Conservation (phyloP, 37 sponge, comb jelly and placozoan genomes). For the Hexactinellida sp. region DNA sequence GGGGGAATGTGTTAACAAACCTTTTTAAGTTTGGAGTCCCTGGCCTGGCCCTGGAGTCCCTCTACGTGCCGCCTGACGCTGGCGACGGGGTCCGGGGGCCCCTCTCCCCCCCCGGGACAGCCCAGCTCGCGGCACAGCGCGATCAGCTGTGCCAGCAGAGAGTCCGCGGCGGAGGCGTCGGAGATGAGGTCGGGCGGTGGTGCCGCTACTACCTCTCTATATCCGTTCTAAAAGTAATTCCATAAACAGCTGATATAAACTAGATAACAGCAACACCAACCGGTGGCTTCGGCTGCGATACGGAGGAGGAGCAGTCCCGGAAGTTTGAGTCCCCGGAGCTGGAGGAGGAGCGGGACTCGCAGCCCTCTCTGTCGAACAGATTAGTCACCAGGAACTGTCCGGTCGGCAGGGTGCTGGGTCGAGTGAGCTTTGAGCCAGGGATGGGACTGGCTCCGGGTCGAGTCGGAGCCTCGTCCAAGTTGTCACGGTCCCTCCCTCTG, state of each 20-base stretch:
- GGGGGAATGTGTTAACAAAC: no score
- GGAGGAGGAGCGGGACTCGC: not conserved
- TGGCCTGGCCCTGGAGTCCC: no score
- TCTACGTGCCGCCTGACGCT: no score
- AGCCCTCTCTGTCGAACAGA: not conserved
- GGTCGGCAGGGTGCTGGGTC: not conserved
- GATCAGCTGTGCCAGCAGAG: not conserved
- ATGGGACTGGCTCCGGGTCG: not conserved
- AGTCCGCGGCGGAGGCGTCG: not conserved
- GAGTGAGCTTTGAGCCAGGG: not conserved
- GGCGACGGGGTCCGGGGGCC: no score
- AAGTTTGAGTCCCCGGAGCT: not conserved
- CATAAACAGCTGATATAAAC: no score
- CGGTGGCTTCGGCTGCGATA: not conserved
- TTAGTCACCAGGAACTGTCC: not conserved
- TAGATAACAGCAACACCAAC: no score
- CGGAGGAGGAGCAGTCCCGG: not conserved
- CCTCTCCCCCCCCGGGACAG: not conserved
- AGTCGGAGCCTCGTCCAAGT: not conserved
- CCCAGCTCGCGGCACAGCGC: not conserved
- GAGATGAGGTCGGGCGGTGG: no score
- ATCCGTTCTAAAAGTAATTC: no score
- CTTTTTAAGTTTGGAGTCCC: no score
- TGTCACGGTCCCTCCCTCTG: not conserved
- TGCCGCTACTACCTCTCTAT: no score